These are phyloP conservation scores for Masnerella sp. DNA, from an alignment of 2,888 invertebrate genomes.

Conservation along the genomic window DNA sequence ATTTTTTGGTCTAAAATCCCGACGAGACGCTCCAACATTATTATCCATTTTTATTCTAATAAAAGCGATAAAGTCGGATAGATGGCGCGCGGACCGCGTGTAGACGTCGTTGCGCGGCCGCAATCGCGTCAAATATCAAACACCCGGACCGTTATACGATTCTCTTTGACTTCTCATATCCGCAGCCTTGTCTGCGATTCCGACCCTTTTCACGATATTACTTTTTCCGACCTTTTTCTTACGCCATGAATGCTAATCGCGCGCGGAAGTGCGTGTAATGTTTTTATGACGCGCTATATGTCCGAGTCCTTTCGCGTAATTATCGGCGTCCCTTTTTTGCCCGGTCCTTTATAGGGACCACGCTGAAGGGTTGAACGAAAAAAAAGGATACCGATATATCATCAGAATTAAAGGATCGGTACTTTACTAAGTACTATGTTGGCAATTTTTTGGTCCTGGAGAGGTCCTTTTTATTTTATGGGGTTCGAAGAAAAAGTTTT, in stretches of 20 bases:
- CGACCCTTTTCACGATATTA: conserved; percentile 60
- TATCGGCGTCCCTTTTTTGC: conserved; percentile 6
- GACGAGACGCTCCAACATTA: conserved; percentile 68
- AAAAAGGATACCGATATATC: too few relatives aligned
- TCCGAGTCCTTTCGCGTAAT: conserved; percentile 13
- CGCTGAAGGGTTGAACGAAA: too few relatives aligned
- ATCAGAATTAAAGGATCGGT: too few relatives aligned
- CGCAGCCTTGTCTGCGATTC: conserved; percentile 47
- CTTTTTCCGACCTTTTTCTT: conserved; percentile 54
- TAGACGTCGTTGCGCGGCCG: conserved; percentile 53
- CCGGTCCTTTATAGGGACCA: too few relatives aligned
- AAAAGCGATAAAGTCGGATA: conserved; percentile 67
- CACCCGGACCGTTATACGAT: conserved; percentile 43
- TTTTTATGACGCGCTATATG: conserved; percentile 31
- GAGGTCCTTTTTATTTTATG: too few relatives aligned
- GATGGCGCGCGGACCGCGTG: conserved; percentile 60
- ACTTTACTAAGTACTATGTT: too few relatives aligned
- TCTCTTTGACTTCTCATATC: conserved; percentile 52
- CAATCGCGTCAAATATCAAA: conserved; percentile 59
- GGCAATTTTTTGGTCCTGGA: too few relatives aligned
- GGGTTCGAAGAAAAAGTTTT: too few relatives aligned
- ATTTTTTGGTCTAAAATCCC: too few relatives aligned
- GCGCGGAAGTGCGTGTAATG: conserved; percentile 15
- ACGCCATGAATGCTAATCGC: conserved; percentile 54
- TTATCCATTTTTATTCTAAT: conserved; percentile 67